Base-by-base conservation (phyloP, 2,113 vertebrate species). In the Tachysurus fulvidraco region DNA sequence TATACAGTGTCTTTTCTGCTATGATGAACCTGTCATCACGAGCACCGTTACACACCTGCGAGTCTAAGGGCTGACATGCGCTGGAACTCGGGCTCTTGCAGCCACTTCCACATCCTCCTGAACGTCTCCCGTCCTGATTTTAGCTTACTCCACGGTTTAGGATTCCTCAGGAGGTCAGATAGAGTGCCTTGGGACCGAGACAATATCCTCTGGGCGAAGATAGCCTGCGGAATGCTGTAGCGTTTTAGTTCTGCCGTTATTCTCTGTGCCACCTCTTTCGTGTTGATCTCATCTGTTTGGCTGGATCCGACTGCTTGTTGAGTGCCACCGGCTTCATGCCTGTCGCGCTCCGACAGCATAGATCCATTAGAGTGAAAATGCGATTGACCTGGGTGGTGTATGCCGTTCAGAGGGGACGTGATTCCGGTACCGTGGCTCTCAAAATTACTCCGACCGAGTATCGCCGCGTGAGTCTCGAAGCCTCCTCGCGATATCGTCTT, bases 91-190 rank as follows among this genome's bases (percentile, higher is more conserved):
- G 98, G 98, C 92, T 98, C 98, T 92, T 99, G 98, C 77, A 99
- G 95, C 98, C 98, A 99, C 94, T 98, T 99, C 98, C 98, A 99
- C 98, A 99, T 99, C 94, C 98, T 96, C 87, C 98, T 95, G 95
- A 99, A 99, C 87, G 98, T 99, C 95, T 99, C 98, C 23, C 98
- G 96, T 86, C 98, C 98, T 0, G 98, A 99, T 94, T 99, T 99
- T 93, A 99, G 98, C 94, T 99, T 99, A 96, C 97, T 98, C 98
- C 98, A 99, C 80, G 98, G 98, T 93, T 99, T 99, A 93, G 98
- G 98, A 91, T 99, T 99, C 90, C 98, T 93, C 94, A 99, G 96
- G 91, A 99, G 97, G 94, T 99, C 98, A 74, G 98, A 99, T 85
- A 99, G 96, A 55, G 98, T 99, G 90, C 98, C 98, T 93, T 99